Percentiles rank a stretch among this genome's conserved stretches.
Conservation (phyloP, 1,140 invertebrate species). For the Riptortus pedestris region DNA sequence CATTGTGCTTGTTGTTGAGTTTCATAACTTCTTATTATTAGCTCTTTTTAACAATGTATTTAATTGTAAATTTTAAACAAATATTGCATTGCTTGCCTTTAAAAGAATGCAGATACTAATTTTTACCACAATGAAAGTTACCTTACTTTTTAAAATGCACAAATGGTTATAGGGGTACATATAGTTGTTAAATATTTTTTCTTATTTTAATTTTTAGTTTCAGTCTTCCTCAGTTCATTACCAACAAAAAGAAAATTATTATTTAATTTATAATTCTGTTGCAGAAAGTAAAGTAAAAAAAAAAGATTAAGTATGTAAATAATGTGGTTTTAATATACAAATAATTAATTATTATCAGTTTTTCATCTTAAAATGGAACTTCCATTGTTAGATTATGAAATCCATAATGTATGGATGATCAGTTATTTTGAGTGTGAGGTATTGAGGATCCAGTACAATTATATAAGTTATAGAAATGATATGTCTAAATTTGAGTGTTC, state of each 20-base stretch:
- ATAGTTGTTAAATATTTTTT: neutral
- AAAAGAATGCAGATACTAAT: slow-evolving; percentile 11
- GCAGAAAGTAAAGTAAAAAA: no score
- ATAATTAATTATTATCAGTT: no score
- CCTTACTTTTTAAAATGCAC: slow-evolving; percentile 21
- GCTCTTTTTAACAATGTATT: slow-evolving; percentile 2
- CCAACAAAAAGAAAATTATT: slow-evolving; percentile 10
- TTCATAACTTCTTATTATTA: neutral
- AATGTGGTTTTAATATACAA: no score
- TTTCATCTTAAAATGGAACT: no score
- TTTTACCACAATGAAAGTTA: slow-evolving; percentile 26
- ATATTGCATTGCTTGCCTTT: slow-evolving; percentile 16
- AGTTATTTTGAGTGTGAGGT: no score
- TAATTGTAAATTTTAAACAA: slow-evolving; percentile 10
- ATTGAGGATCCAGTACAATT: no score
- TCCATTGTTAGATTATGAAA: no score
- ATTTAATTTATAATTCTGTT: no score
- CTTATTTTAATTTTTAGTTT: slow-evolving; percentile 9
- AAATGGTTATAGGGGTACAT: slow-evolving; percentile 25
- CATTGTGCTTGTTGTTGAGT: neutral
- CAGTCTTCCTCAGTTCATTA: slow-evolving; percentile 22
- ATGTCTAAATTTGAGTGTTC: no score
- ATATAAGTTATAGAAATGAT: no score
- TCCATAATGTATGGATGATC: no score
- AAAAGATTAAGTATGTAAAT: no score